These are phyloP conservation scores for Oegoconia quadripuncta DNA, from an alignment of 2,888 invertebrate species.

Conservation along the genomic window DNA sequence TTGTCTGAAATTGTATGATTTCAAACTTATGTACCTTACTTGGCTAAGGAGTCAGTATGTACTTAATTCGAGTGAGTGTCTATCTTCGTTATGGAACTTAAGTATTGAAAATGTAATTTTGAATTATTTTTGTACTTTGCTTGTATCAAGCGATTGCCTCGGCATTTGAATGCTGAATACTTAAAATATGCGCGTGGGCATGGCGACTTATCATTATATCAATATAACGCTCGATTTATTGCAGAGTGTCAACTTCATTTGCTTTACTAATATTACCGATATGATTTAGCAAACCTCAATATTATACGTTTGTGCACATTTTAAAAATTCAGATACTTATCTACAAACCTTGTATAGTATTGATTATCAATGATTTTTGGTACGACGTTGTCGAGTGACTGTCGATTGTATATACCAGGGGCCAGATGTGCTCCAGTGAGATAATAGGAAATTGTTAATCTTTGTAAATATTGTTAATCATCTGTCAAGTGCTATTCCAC, in stretches of 20 bases:
- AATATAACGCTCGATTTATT: no score
- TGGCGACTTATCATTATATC: no score
- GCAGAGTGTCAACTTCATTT: no score
- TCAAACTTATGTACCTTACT: constrained; percentile 19
- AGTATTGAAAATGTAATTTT: constrained; percentile 15
- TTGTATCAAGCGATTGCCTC: constrained; percentile 25
- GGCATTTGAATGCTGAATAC: neutral
- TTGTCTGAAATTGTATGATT: constrained; percentile 17
- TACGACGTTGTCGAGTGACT: neutral
- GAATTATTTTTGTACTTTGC: constrained; percentile 17
- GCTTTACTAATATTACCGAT: no score
- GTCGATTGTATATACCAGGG: constrained; percentile 24
- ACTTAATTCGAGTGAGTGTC: constrained; percentile 17
- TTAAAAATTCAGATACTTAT: no score
- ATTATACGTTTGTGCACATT: no score
- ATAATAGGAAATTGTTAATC: constrained; percentile 53
- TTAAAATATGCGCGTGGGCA: no score
- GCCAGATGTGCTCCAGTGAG: constrained; percentile 36
- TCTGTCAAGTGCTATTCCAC: constrained; percentile 58
- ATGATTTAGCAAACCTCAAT: no score
- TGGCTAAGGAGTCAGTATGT: constrained; percentile 33
- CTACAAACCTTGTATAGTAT: neutral
- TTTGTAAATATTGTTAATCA: constrained; percentile 71
- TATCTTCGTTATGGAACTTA: constrained; percentile 22
- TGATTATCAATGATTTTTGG: neutral